Base-by-base conservation (phyloP, 53 echinoderm and acorn worm species). In the Stichopus horrens region DNA sequence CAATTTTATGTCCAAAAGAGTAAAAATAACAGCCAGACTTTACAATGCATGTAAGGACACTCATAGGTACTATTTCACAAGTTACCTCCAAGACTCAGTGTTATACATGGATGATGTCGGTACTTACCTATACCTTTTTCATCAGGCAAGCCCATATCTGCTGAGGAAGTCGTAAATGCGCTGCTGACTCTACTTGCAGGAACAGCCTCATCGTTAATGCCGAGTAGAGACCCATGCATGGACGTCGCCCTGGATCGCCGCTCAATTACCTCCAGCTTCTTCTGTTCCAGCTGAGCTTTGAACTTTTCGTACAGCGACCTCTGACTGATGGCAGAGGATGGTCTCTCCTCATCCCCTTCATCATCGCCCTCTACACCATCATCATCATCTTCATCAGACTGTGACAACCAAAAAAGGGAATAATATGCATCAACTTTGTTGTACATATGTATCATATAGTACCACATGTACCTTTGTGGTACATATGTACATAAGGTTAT, bases 181-280 rank as follows among this genome's bases (percentile, higher is more conserved):
- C 92, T 94, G 19, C 87, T 77, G 55, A 56, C 60, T 23, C 89
- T 89, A 58, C 76, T 83, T 53, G 76, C 86, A 51, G n/a, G 91
- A 89, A 73, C 75, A 77, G 76, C 86, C 74, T 83, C 76, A 77
- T 83, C 78, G 83, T 88, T 89, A 79, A 37, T 88, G 76, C 92
- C 94, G n/a, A 96, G 89, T 59, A 99, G 76, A 54, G 95, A 96
- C 19, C 99, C 99, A 76, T 99, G 96, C 99, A 99, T 99, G 77
- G 99, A 99, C 4, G 99, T 99, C 58, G 94, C 96, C 4, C 88
- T 81, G 19, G 94, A 93, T 71, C 95, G 88, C 10, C 99, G 92
- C 80, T 96, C 99, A 65, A 94, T 92, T 7, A 95, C 92, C 68
- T 94, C 94, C 4, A 88, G 94, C 68, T 93, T 94, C 76, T 88